A percentile compares a stretch with the other conserved stretches of the same genome.
Evolutionary conservation across 2,888 invertebrate species (phyloP).

Genomic region (Tortricodes alternella): DNA sequence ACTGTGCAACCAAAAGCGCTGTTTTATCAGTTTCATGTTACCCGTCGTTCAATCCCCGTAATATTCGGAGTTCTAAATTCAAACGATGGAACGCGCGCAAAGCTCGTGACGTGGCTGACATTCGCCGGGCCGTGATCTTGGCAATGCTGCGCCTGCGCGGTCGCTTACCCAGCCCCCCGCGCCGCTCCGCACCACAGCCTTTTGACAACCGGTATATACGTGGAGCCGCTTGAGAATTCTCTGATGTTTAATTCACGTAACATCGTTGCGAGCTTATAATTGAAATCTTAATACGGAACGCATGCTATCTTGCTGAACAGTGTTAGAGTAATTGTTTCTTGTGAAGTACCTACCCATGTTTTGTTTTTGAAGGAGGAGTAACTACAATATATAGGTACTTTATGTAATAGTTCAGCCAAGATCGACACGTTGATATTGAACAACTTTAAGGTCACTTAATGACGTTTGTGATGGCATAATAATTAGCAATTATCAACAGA

Average conservation of each 20-base stretch:
- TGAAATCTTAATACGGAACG: conserved; percentile 55
- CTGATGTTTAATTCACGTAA: conserved; percentile 77
- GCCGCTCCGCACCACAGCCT: conserved; percentile 53
- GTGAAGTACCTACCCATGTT: neutral
- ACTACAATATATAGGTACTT: too few species aligned
- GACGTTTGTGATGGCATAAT: too few species aligned
- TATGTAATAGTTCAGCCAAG: too few species aligned
- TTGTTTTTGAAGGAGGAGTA: too few species aligned
- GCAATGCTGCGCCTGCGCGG: conserved; percentile 75
- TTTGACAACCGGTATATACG: conserved; percentile 78
- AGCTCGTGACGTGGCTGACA: conserved; percentile 82
- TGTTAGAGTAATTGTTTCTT: conserved; percentile 1
- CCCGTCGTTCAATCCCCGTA: conserved; percentile 36
- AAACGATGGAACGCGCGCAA: conserved; percentile 71
- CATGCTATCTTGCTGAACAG: conserved; percentile 9
- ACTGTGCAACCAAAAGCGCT: too few species aligned
- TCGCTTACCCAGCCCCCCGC: conserved; percentile 55
- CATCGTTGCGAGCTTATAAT: conserved; percentile 55
- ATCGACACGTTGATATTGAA: too few species aligned
- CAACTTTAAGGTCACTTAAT: too few species aligned
- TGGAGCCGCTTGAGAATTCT: conserved; percentile 67
- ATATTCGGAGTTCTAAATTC: conserved; percentile 67
- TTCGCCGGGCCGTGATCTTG: conserved; percentile 84
- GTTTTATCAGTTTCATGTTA: too few species aligned
- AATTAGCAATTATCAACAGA: too few species aligned